Percentiles rank a stretch among this genome's conserved stretches.
phyloP scores from a whole-genome alignment of 2,797 vertebrate genomes.

The Erpetoichthys calabaricus region DNA sequence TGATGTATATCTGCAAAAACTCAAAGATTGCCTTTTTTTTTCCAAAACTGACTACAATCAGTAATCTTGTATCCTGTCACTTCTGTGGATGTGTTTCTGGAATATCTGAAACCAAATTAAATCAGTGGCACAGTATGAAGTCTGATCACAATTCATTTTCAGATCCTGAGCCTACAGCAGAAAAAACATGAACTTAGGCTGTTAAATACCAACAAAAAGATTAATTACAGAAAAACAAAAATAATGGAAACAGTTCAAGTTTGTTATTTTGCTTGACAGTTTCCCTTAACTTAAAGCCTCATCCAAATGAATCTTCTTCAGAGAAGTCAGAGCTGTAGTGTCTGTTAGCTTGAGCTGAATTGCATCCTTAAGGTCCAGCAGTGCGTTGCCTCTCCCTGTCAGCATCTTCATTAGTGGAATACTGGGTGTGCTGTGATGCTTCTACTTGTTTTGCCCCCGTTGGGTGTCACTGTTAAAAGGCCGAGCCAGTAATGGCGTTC shows the following conservation, averaged over 20 bases:
- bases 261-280: conserved; percentile 2
- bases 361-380: not conserved
- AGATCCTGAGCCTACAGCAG: not conserved
- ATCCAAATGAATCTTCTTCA: conserved; percentile 1
- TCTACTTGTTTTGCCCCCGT: conserved; percentile 23
- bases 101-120: not conserved
- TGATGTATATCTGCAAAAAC: no score
- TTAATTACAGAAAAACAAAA: conserved; percentile 4
- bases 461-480: conserved; percentile 56
- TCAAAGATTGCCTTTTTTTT: no score
- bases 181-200: not conserved
- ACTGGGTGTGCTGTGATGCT: conserved; percentile 33
- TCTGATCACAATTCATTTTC: not conserved
- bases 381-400: not conserved
- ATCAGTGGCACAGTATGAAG: not conserved
- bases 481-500: conserved; percentile 89
- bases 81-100: not conserved
- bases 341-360: not conserved
- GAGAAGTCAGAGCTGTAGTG: conserved; percentile 4
- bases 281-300: not conserved
- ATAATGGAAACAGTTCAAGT: conserved; percentile 3
- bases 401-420: conserved; percentile 17
- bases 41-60: no score
- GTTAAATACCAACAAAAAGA: not conserved
- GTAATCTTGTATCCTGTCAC: not conserved